Evolutionary conservation across 2,113 vertebrate species (phyloP).

Genomic region (Todiramphus chloris): DNA sequence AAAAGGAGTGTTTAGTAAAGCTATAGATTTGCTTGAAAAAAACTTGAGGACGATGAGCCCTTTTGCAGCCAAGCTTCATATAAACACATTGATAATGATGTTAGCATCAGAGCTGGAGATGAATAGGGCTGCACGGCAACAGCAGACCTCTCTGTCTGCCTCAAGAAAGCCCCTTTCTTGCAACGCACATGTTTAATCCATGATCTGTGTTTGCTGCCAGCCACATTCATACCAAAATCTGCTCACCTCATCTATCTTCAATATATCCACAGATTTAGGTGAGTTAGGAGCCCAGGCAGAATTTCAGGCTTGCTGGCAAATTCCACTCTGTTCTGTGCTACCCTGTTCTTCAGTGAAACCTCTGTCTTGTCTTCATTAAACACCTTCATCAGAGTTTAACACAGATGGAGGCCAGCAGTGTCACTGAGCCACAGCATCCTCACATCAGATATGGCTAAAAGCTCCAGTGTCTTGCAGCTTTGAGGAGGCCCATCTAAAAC

Average conservation of each 20-base stretch:
- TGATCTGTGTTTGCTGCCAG: not conserved
- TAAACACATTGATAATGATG: slow-evolving; percentile 39
- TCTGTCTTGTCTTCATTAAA: not conserved
- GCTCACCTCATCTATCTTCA: slow-evolving; percentile 9
- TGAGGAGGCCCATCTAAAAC: not conserved
- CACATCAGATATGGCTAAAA: rapidly evolving
- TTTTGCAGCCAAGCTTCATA: slow-evolving; percentile 37
- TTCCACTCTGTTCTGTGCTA: not conserved
- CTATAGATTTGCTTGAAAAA: not conserved
- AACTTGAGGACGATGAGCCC: not conserved
- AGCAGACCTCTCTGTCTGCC: slow-evolving; percentile 26
- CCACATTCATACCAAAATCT: not conserved
- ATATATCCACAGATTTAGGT: rapidly evolving
- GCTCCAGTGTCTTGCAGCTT: not conserved
- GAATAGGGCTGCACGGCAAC: not conserved
- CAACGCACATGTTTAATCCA: not conserved
- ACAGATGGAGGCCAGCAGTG: not conserved
- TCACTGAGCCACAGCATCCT: not conserved
- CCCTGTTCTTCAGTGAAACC: not conserved
- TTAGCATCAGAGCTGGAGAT: not conserved
- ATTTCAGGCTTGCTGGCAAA: rapidly evolving
- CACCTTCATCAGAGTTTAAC: not conserved
- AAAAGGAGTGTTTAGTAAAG: slow-evolving; percentile 44
- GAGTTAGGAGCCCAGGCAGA: not conserved
- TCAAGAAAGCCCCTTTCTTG: slow-evolving; percentile 39